Base-by-base conservation (phyloP, 2,113 vertebrate genomes). In the Indicator indicator region DNA sequence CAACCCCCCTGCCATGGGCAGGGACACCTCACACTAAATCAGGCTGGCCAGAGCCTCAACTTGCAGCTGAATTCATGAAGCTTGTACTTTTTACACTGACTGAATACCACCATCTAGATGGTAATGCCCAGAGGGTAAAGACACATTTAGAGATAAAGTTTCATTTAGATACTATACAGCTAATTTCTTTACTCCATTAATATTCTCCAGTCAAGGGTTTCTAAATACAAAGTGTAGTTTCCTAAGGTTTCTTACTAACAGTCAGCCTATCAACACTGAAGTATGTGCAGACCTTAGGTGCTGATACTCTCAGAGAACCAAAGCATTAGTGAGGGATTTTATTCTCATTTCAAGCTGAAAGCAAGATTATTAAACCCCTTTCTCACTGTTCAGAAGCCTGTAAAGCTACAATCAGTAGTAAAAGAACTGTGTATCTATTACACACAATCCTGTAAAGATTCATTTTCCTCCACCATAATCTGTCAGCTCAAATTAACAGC, bases 401-500 rank as follows among this genome's bases (percentile, higher is more conserved):
- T 93, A 77, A 95, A 88, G 36, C 86, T 82, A 30, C 33, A 91
- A 68, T 94, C 74, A 71, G 64, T 59, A 87, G 52, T 26, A 81
- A 75, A 86, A 86, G 38, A 94, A 46, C 38, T 73, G 46, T 94
- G 30, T n/a, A 38, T 93, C 56, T 86, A 12, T 74, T 90, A 48
- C 38, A 33, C 6, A 10, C 28, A 81, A 63, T 83, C 54, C 30
- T 89, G 67, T 73, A 86, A 92, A 89, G 80, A 95, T 96, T 84
- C 21, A 60, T 94, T 97, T 97, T 90, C 73, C 33, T 92, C 69
- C 54, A 71, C 55, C 20, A 55, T 90, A 94, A 42, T 80, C 79
- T 96, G 94, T 88, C 95, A 88, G 62, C 64, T 91, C n/a, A 95
- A 87, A 96, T 97, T 93, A 97, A 89, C 68, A 91, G 72, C n/a